A percentile compares a stretch with the other conserved stretches of the same genome.
Evolutionary conservation across 2,888 invertebrate genomes (phyloP).

Genomic region (Caenorhabditis sinica): DNA sequence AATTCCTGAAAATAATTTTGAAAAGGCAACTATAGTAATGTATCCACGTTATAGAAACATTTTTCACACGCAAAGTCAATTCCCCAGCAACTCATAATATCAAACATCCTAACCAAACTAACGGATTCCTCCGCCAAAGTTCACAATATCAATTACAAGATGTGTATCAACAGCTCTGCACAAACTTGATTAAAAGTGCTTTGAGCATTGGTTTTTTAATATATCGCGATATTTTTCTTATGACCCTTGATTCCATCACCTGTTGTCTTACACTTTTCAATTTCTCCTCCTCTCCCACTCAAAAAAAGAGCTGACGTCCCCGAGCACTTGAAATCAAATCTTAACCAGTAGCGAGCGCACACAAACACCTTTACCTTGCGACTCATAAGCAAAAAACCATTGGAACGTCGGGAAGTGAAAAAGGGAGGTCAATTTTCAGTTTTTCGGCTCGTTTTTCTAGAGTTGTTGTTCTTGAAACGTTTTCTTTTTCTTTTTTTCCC

Average conservation of each 20-base stretch:
- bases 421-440: constrained; percentile 34
- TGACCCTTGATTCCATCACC: constrained; percentile 42
- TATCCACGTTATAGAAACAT: too few relatives aligned
- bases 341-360: constrained; percentile 45
- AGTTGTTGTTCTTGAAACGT: constrained; percentile 32
- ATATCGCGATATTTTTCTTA: constrained; percentile 28
- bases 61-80: too few relatives aligned
- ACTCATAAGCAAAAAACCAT: constrained; percentile 30
- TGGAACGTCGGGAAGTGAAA: constrained; percentile 20
- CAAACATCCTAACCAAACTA: too few relatives aligned
- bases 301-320: constrained; percentile 54
- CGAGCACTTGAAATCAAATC: constrained; percentile 55
- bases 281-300: constrained; percentile 22
- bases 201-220: constrained; percentile 28
- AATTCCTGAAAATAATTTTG: too few relatives aligned
- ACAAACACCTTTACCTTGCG: constrained; percentile 47
- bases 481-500: constrained; percentile 30
- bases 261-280: constrained; percentile 59
- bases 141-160: not conserved
- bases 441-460: constrained; percentile 17
- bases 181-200: constrained; percentile 24
- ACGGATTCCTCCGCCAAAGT: too few relatives aligned
- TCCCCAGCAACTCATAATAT: too few relatives aligned
- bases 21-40: too few relatives aligned
- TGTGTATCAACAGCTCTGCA: not conserved